phyloP scores from a whole-genome alignment of 2,888 invertebrate species.

The Luperina nickerlii region DNA sequence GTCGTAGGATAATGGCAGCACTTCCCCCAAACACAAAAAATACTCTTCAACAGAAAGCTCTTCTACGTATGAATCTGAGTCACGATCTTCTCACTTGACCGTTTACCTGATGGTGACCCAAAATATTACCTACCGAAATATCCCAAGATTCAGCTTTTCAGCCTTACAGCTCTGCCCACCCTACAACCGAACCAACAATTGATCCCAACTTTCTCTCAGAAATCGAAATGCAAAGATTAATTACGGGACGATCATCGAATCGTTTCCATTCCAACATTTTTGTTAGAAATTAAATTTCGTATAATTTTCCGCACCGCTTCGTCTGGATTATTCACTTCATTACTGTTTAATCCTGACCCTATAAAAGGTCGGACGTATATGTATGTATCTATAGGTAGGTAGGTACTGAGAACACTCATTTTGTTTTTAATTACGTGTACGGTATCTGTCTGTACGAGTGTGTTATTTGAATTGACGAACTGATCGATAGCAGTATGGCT shows the following conservation, averaged over 20 bases:
- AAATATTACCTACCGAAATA: not conserved
- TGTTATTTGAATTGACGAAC: conserved; percentile 22
- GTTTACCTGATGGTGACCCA: not conserved
- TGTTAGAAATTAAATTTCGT: conserved; percentile 68
- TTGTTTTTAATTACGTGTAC: conserved; percentile 63
- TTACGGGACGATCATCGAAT: conserved; percentile 61
- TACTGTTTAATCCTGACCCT: conserved; percentile 74
- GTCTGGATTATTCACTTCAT: conserved; percentile 75
- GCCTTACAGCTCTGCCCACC: not conserved
- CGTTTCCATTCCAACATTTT: conserved; percentile 64
- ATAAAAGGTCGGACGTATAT: conserved; percentile 69
- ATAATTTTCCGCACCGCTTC: conserved; percentile 72
- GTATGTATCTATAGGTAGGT: conserved; percentile 7
- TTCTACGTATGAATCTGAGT: not conserved
- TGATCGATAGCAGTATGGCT: conserved; percentile 33
- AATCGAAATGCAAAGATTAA: conserved; percentile 60
- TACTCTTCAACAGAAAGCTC: not conserved
- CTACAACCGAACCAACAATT: not conserved
- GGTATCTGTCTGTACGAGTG: conserved; percentile 15
- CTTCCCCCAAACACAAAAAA: not conserved
- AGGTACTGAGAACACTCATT: conserved; percentile 46
- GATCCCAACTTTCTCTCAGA: conserved; percentile 40
- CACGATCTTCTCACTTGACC: not conserved
- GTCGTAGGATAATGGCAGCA: not conserved
- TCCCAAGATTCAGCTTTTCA: not conserved